Conservation (phyloP, 2,113 vertebrate species). For the Macquaria ambigua region DNA sequence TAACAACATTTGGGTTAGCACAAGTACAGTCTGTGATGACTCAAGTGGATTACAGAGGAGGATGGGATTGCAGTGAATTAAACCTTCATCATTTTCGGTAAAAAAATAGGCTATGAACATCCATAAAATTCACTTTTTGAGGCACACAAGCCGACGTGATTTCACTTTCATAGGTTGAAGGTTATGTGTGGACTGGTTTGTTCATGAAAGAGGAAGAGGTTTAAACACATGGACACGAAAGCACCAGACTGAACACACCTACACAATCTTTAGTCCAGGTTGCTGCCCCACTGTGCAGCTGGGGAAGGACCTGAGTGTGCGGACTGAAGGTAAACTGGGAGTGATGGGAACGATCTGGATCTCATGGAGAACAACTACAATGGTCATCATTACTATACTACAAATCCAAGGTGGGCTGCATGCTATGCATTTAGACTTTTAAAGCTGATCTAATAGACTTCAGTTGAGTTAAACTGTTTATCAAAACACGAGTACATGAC, state of each 20-base stretch:
- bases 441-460: neutral
- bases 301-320: neutral
- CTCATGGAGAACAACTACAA: constrained; percentile 35
- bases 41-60: neutral
- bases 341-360: constrained; percentile 46
- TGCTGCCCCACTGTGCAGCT: neutral
- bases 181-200: neutral
- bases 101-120: neutral
- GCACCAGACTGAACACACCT: neutral
- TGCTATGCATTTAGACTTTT: neutral
- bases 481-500: neutral
- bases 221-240: constrained; percentile 4
- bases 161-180: constrained; percentile 30
- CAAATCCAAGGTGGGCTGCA: constrained; percentile 64
- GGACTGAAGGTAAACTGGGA: constrained; percentile 22
- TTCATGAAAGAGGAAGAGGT: constrained; percentile 71
- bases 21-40: neutral
- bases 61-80: neutral
- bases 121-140: neutral
- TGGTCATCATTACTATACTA: constrained; percentile 29
- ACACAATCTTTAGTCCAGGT: neutral
- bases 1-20: neutral
- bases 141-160: fast-evolving
- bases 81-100: neutral
- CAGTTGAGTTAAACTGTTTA: neutral